Percentiles rank a stretch among this genome's conserved stretches.
Evolutionary conservation across 2,113 vertebrate genomes (phyloP).

Genomic region (Plecotus auritus): DNA sequence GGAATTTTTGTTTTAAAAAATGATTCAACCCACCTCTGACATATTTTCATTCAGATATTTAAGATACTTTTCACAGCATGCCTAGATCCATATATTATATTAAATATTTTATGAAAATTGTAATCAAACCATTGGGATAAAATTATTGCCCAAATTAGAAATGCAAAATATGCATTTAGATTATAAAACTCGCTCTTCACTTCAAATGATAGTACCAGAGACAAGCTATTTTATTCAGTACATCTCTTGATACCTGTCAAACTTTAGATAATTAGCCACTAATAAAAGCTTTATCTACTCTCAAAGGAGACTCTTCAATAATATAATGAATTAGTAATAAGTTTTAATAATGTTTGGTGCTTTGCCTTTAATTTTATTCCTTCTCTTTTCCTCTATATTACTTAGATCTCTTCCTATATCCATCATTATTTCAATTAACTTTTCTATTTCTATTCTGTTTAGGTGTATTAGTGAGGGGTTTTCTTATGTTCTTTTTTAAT

Average conservation of each 20-base stretch:
- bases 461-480: neutral
- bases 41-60: neutral
- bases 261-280: neutral
- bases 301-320: neutral
- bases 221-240: neutral
- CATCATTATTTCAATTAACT: slow-evolving; percentile 19
- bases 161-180: neutral
- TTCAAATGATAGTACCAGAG: neutral
- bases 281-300: neutral
- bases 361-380: slow-evolving; percentile 25
- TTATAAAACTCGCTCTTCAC: neutral
- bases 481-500: slow-evolving; percentile 29
- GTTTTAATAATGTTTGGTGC: neutral
- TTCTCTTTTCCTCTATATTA: slow-evolving; percentile 10
- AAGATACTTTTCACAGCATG: neutral
- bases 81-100: neutral
- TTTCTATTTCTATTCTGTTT: slow-evolving; percentile 37
- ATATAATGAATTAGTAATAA: neutral
- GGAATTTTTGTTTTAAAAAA: neutral
- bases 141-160: neutral
- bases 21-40: neutral
- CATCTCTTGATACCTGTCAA: neutral
- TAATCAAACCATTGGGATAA: neutral
- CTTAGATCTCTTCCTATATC: slow-evolving; percentile 17
- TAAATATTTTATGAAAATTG: neutral